Base-by-base conservation (phyloP, 2,888 invertebrate genomes). In the Pemphredon lugubris region DNA sequence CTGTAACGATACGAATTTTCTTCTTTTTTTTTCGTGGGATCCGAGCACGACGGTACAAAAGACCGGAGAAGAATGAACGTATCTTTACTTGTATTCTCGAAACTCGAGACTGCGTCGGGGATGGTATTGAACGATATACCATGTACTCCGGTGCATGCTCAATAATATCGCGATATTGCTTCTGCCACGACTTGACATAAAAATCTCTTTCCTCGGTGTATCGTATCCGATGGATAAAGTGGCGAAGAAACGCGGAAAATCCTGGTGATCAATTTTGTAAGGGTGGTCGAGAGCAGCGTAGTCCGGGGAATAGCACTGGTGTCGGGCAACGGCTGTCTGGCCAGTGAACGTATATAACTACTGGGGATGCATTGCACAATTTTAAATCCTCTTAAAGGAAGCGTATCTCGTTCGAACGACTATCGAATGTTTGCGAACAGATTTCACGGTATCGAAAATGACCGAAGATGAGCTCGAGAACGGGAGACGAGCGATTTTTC, bases 331-430 rank as follows among this genome's bases (percentile, higher is more conserved):
- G 23, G 34, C n/a, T 23, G 51, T 48, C 57, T 14, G 68, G 44
- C 71, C 32, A 58, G 30, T 11, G 37, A 44, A n/a, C 30, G 63
- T 53, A 40, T 54, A 1, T 14, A 39, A 61, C 63, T 48, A 69
- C 71, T 61, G 40, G 0, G n/a, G 2, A 13, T 0, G 23, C 44
- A 13, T 14, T 7, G 53, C n/a, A 21, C 44, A 32, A 66, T 67
- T 60, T 59, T n/a, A 44, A 60, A 70, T 65, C 58, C 65, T 37
- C 44, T 34, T 63, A 34, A 48, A 37, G 6, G 3, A 18, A 16
- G 37, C 16, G 13, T 16, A 44, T 54, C 37, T 16, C 9, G 42
- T 32, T 37, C 26, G 7, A 40, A n/a, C 32, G 16, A 7, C 58
- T 67, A 51, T 51, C 0, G n/a, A n/a, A n/a, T n/a, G n/a, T n/a